Conservation (phyloP, 2,113 vertebrate genomes). For the Thinocorus orbignyianus region DNA sequence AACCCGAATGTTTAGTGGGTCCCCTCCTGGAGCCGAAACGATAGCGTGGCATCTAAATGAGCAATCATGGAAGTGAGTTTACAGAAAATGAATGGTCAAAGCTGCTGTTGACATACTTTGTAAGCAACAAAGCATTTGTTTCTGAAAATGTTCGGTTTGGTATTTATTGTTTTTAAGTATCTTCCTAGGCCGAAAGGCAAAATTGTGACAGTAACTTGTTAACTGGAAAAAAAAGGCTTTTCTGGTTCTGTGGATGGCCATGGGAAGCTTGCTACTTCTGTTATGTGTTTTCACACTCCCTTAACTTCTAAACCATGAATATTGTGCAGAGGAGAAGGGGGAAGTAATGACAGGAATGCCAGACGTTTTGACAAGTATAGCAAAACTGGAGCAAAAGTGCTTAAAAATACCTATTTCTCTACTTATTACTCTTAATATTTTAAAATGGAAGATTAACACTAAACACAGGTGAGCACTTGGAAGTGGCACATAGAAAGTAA, state of each 20-base stretch:
- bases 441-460: background rate
- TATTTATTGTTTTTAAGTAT: background rate
- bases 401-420: background rate
- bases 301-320: slow-evolving; percentile 12
- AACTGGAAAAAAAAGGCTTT: background rate
- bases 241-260: background rate
- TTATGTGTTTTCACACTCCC: background rate
- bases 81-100: background rate
- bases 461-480: background rate
- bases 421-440: background rate
- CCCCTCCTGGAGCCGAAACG: background rate
- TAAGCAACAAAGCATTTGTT: background rate
- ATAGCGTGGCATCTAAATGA: background rate
- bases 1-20: background rate
- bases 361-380: background rate
- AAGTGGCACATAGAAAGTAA: background rate
- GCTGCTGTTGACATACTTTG: background rate
- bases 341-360: slow-evolving; percentile 10
- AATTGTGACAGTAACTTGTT: background rate
- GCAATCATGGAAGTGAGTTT: background rate
- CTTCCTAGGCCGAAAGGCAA: background rate
- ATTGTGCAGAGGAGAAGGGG: background rate
- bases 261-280: background rate
- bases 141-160: background rate
- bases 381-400: background rate